phyloP scores from a whole-genome alignment of 2,888 invertebrate species.

The Acheta domesticus region DNA sequence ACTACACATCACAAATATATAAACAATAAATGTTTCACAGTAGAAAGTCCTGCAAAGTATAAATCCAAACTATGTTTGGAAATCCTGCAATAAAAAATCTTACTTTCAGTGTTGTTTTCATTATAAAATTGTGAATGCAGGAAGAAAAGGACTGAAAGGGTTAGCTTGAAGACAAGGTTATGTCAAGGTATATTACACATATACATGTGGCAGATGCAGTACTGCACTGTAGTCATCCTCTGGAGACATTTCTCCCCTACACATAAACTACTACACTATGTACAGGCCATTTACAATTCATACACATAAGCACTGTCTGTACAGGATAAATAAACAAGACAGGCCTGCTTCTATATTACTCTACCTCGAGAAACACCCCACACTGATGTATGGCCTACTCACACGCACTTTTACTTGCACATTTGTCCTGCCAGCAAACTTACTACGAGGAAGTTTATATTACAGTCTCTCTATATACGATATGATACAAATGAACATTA shows the following conservation, averaged over 20 bases:
- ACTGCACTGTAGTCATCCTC: not conserved
- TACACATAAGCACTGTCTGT: not conserved
- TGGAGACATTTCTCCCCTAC: not conserved
- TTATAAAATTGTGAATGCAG: not conserved
- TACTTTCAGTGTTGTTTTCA: not conserved
- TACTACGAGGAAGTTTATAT: conserved; percentile 18
- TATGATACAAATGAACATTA: not conserved
- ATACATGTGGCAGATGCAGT: not conserved
- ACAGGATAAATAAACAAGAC: conserved; percentile 10
- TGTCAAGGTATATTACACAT: not conserved
- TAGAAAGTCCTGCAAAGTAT: not conserved
- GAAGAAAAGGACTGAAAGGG: not conserved
- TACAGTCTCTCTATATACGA: conserved; percentile 22
- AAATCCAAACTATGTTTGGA: not conserved
- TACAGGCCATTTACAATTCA: conserved; percentile 2
- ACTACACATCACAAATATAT: conserved; percentile 18
- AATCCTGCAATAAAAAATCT: not conserved
- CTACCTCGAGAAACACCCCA: not conserved
- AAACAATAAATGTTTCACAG: not conserved
- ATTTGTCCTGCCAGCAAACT: not conserved
- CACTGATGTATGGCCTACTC: not conserved
- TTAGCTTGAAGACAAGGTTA: not conserved
- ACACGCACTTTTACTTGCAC: not conserved
- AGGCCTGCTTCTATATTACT: not conserved
- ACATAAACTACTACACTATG: not conserved